Evolutionary conservation across 2,888 invertebrate genomes (phyloP), one percentile per base, ranked within the genome.

Genomic region (Drosophila kanekoi): DNA sequence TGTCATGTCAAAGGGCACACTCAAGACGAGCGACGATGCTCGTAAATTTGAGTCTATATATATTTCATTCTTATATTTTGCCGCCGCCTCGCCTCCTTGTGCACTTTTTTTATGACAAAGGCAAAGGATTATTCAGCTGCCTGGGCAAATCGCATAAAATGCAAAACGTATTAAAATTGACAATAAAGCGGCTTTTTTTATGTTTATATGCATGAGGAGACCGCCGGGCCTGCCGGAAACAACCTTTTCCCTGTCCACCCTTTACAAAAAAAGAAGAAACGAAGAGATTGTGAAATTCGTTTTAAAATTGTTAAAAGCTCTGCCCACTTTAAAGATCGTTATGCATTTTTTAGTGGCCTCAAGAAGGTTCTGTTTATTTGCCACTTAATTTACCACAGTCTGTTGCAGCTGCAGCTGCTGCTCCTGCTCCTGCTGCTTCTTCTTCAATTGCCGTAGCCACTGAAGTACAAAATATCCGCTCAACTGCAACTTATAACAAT

Each of bases 161-260:
- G 81, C 77, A 72, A 89, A 87, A 77, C 87, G 82, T 89, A 85
- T 85, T 85, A 85, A 85, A 85, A 87, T 89, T 85, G 87, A 87
- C 89, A 89, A 89, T 89, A 85, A 89, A 89, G 89, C 89, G 88
- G 77, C 81, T 85, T 87, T 83, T 79, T 86, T 85, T 89, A 79
- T 77, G 80, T 74, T 78, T 71, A 73, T 87, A 70, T 69, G 72
- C 75, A 59, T 61, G 70, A 60, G 52, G 28, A 44, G 28, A 32
- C 33, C 37, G 41, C 44, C 28, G 8, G 28, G 28, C 28, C 28
- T 28, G 28, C 28, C 28, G 28, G 28, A 28, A 28, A 28, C 8
- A 28, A 28, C 28, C 28, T 28, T 28, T 28, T 28, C 28, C 28
- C 28, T 28, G 28, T 28, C 28, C 28, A 28, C 0, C 28, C 28